phyloP scores from a whole-genome alignment of 2,113 vertebrate genomes.

The Dissostichus mawsoni region DNA sequence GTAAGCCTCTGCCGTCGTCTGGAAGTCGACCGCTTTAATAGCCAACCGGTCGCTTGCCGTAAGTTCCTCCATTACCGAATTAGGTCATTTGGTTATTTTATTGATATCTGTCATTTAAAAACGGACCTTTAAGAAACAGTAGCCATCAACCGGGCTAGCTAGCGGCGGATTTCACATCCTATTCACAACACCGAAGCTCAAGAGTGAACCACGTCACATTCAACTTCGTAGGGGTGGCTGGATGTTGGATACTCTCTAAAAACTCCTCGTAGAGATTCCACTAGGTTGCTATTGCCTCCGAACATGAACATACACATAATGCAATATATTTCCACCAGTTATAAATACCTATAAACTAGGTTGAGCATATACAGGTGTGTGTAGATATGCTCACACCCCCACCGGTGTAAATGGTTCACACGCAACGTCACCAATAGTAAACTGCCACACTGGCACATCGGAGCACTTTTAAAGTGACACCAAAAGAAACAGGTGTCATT shows the following conservation, averaged over 20 bases:
- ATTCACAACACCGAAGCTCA: constrained; percentile 62
- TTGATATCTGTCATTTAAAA: not conserved
- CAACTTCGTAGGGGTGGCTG: not conserved
- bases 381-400: not conserved
- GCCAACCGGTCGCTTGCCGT: constrained; percentile 62
- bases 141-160: constrained; percentile 59
- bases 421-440: constrained; percentile 84
- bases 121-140: constrained; percentile 3
- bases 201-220: constrained; percentile 41
- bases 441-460: constrained; percentile 80
- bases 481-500: constrained; percentile 62
- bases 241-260: not conserved
- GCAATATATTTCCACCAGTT: rapidly evolving
- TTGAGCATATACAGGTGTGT: rapidly evolving
- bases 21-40: constrained; percentile 66
- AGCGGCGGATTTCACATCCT: constrained; percentile 63
- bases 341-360: not conserved
- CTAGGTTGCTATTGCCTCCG: rapidly evolving
- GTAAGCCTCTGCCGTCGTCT: constrained; percentile 75
- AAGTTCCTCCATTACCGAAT: constrained; percentile 71
- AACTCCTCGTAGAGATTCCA: rapidly evolving
- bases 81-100: constrained; percentile 43
- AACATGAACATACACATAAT: rapidly evolving
- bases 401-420: constrained; percentile 54
- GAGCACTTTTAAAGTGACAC: constrained; percentile 61